These are phyloP conservation scores for Pseudococcus longispinus DNA, from an alignment of 2,888 invertebrate genomes.

Conservation along the genomic window DNA sequence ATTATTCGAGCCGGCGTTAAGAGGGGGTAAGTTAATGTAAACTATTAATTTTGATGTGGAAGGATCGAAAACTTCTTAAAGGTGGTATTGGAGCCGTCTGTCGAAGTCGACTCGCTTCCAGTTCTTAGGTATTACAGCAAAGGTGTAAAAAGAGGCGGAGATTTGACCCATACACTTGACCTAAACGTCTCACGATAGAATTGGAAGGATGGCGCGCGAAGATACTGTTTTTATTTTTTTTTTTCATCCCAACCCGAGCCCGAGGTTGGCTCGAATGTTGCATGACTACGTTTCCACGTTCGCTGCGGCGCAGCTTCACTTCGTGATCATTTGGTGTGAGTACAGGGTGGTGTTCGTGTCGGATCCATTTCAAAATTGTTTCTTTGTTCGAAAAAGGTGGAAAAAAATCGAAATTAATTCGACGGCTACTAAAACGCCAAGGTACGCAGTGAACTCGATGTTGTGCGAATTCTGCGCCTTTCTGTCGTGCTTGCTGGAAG, in stretches of 20 bases:
- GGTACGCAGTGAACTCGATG: background rate
- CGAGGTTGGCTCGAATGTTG: constrained; percentile 15
- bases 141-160: constrained; percentile 56
- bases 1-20: background rate
- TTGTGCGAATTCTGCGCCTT: background rate
- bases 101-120: constrained; percentile 44
- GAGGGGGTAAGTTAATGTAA: constrained; percentile 44
- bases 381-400: constrained; percentile 11
- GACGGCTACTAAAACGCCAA: background rate
- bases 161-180: constrained; percentile 56
- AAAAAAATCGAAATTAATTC: constrained; percentile 39
- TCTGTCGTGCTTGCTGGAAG: background rate
- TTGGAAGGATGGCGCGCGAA: constrained; percentile 35
- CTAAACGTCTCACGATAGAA: constrained; percentile 55
- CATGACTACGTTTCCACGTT: constrained; percentile 8
- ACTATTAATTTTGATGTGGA: constrained; percentile 44
- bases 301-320: background rate
- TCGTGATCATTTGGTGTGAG: constrained; percentile 19
- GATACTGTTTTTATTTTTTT: constrained; percentile 23
- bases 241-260: background rate
- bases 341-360: constrained; percentile 38
- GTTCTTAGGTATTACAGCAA: constrained; percentile 38
- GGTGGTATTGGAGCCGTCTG: constrained; percentile 28
- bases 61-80: constrained; percentile 37
- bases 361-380: constrained; percentile 32